Base-by-base conservation (phyloP, 2,888 invertebrate species). In the Lottia scabra region DNA sequence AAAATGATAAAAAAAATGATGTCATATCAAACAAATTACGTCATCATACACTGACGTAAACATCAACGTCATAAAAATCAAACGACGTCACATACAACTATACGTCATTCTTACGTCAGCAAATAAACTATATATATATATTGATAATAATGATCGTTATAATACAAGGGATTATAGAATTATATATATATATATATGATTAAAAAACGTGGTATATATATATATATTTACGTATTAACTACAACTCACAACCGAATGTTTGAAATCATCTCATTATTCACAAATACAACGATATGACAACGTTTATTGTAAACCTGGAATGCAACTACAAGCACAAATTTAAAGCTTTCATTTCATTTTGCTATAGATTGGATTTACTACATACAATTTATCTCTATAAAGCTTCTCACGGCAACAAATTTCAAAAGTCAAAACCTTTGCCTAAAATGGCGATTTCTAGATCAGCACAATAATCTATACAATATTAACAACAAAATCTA, bases 151-250 rank as follows among this genome's bases (percentile, higher is more conserved):
- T 38, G n/a, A 63, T 63, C 23, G 38, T 23, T 12, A 63, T 63
- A 6, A 63, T 63, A 63, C 27, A 63, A 12, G 27, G 12, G 27
- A 26, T 26, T 63, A 63, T 63, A 63, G 15, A 66, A n/a, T 26
- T 65, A 65, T 38, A 65, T 63, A 63, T 63, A 63, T 63, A 66
- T 38, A 65, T 65, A 65, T 38, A 65, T 65, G 38, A 23, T 30
- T 65, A 65, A 13, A 45, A 23, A 46, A 16, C 13, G 8, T 19
- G n/a, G n/a, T 19, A 67, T 46, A 67, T 12, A 67, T 67, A 67
- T 23, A 67, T 67, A 44, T 23, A 67, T 45, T 45, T 23, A 67
- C 26, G 8, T 45, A 67, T 10, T 46, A 19, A 45, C 15, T 19
- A 46, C n/a, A n/a, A 38, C 23, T 45, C 23, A 44, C 46, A 38